Conservation (phyloP, 1,140 invertebrate species). For the Nomia melanderi region DNA sequence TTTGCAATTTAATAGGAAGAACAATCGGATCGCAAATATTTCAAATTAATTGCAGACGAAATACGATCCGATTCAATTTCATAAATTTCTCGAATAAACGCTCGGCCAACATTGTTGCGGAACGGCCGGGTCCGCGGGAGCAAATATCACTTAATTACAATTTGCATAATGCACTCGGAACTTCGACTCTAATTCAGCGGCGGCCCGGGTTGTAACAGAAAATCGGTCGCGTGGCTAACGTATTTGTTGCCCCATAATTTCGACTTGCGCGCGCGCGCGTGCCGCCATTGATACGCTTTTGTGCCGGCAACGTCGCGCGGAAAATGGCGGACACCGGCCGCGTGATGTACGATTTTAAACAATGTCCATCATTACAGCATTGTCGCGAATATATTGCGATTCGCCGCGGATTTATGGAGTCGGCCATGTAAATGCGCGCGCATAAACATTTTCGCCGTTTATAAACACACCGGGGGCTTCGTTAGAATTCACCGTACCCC, state of each 20-base stretch:
- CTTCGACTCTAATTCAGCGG: conserved; percentile 31
- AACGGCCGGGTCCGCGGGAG: neutral
- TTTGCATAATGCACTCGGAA: conserved; percentile 43
- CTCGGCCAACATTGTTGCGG: neutral
- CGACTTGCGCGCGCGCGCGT: neutral
- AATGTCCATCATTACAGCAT: too few relatives aligned
- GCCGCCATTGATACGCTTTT: conserved; percentile 10
- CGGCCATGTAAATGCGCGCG: too few relatives aligned
- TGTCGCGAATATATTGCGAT: too few relatives aligned
- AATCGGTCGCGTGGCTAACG: neutral
- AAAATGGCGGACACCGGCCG: neutral
- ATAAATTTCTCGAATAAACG: conserved; percentile 30
- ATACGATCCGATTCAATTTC: conserved; percentile 29
- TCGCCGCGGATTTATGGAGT: too few relatives aligned
- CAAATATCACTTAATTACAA: conserved; percentile 48
- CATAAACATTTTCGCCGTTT: too few relatives aligned
- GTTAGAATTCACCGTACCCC: too few relatives aligned
- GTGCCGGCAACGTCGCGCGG: neutral
- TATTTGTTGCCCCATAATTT: conserved; percentile 30
- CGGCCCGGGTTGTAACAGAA: neutral
- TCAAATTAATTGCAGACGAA: neutral
- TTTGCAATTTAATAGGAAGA: conserved; percentile 31
- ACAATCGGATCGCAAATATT: conserved; percentile 15
- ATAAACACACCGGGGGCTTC: too few relatives aligned
- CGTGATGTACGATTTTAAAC: neutral